Evolutionary conservation across 2,797 vertebrate genomes (phyloP).

Genomic region (Gymnoscopelus braueri): DNA sequence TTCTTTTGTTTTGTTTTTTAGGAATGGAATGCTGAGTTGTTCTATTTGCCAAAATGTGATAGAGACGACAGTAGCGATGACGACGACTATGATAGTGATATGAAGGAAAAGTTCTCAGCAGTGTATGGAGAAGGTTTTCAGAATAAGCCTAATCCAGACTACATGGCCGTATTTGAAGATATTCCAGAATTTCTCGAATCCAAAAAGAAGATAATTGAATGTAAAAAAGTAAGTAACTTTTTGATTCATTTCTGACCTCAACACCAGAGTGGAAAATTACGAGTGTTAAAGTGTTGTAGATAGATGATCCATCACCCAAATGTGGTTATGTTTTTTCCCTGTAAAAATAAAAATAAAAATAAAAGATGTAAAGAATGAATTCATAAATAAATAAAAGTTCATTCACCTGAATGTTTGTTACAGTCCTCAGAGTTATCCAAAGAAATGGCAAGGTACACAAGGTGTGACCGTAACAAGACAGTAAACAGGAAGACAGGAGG

Average conservation of each 20-base stretch:
- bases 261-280: too few species aligned
- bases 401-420: background rate
- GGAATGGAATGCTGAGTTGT: too few species aligned
- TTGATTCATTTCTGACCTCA: too few species aligned
- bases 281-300: too few species aligned
- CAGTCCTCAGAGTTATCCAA: conserved; percentile 50
- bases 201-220: conserved; percentile 27
- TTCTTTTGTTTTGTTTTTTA: too few species aligned
- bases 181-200: conserved; percentile 28
- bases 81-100: background rate
- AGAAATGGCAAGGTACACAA: conserved; percentile 33
- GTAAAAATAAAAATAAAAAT: too few species aligned
- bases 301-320: too few species aligned
- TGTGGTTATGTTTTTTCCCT: too few species aligned
- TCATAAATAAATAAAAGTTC: background rate
- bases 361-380: too few species aligned
- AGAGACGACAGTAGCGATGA: background rate
- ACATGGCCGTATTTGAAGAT: conserved; percentile 32
- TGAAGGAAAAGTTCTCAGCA: too few species aligned
- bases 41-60: too few species aligned
- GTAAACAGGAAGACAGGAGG: too few species aligned
- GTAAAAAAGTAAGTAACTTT: conserved; percentile 36
- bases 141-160: background rate
- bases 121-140: conserved; percentile 48
- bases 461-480: background rate